Evolutionary conservation across 2,888 invertebrate species (phyloP).

Genomic region (Patella ulyssiponensis): DNA sequence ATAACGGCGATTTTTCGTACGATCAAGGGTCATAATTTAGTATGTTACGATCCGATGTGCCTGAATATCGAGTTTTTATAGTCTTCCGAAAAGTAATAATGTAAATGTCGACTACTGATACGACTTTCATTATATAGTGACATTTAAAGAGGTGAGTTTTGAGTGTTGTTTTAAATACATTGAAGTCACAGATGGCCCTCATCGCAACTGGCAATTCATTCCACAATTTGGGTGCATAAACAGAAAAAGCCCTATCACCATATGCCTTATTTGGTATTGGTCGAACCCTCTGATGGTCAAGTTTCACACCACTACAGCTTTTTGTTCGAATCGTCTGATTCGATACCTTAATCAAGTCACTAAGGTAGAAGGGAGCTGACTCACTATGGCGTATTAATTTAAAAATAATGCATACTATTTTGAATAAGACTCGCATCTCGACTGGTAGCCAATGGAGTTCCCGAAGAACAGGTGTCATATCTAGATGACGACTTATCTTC

Average conservation of each 20-base stretch:
- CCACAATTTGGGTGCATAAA: too few species aligned
- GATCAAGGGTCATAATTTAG: too few species aligned
- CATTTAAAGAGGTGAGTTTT: too few species aligned
- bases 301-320: not conserved
- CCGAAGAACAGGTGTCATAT: slow-evolving; percentile 11
- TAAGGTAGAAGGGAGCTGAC: not conserved
- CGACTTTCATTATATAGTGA: too few species aligned
- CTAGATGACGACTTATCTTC: not conserved
- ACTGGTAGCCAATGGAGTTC: slow-evolving; percentile 16
- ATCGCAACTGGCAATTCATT: too few species aligned
- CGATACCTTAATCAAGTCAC: not conserved
- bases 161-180: too few species aligned
- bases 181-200: too few species aligned
- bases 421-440: not conserved
- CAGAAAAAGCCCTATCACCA: not conserved
- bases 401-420: not conserved
- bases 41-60: too few species aligned
- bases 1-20: too few species aligned
- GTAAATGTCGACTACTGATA: too few species aligned
- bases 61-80: too few species aligned
- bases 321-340: not conserved
- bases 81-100: too few species aligned
- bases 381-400: not conserved
- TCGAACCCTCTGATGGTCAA: not conserved
- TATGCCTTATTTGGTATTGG: not conserved